These are phyloP conservation scores for Hylaeus anthracinus DNA, from an alignment of 1,140 invertebrate species.

Conservation along the genomic window DNA sequence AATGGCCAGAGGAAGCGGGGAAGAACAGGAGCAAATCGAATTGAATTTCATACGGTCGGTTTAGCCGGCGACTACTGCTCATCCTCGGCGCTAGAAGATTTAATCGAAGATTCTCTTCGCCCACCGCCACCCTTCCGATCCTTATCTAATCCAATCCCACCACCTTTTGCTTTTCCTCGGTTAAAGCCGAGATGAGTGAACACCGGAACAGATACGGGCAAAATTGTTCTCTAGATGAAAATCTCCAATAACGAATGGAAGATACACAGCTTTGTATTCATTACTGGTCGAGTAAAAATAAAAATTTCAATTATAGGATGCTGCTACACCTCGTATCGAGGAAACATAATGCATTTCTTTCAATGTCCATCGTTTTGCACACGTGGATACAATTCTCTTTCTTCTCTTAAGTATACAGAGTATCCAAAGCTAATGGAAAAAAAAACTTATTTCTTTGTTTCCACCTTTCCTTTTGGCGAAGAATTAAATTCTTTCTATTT, in stretches of 20 bases:
- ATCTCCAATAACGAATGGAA: too few species aligned
- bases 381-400: neutral
- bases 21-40: slow-evolving; percentile 33
- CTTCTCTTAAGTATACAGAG: too few species aligned
- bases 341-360: neutral
- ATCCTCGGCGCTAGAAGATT: slow-evolving; percentile 35
- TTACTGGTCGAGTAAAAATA: too few species aligned
- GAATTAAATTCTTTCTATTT: neutral
- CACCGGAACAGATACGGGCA: neutral
- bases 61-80: slow-evolving; percentile 57
- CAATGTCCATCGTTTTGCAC: neutral
- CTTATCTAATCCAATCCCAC: slow-evolving; percentile 15
- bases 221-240: too few species aligned
- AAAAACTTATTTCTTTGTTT: too few species aligned
- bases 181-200: neutral
- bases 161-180: slow-evolving; percentile 18
- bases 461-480: too few species aligned
- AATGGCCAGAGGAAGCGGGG: slow-evolving; percentile 34
- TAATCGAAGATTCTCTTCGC: slow-evolving; percentile 42
- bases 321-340: too few species aligned
- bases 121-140: slow-evolving; percentile 4
- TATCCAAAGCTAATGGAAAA: too few species aligned
- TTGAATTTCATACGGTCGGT: slow-evolving; percentile 70
- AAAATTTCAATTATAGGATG: too few species aligned
- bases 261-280: too few species aligned